Evolutionary conservation across 2,113 vertebrate genomes (phyloP).

Genomic region (Pteropus alecto): DNA sequence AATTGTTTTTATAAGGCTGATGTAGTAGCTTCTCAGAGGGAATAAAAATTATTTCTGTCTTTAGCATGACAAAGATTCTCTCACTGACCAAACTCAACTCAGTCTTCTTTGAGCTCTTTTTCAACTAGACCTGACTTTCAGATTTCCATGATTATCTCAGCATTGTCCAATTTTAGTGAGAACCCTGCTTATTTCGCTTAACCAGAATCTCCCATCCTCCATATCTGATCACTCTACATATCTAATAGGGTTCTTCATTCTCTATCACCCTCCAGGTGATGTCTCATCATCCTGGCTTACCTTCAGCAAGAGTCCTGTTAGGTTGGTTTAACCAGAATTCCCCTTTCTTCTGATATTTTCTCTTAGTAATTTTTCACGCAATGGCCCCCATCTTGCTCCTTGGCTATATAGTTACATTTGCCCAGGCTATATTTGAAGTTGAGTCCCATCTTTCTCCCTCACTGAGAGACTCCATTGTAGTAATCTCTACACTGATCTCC

Average conservation of each 20-base stretch:
- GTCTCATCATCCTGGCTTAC: not conserved
- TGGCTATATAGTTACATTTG: not conserved
- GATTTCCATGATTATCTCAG: not conserved
- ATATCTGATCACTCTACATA: not conserved
- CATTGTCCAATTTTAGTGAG: not conserved
- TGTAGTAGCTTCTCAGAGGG: not conserved
- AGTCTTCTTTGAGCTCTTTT: not conserved
- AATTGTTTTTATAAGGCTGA: not conserved
- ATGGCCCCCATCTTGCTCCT: not conserved
- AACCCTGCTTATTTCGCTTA: not conserved
- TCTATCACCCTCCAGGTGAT: not conserved
- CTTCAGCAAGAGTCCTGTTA: not conserved
- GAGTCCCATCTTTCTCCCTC: not conserved
- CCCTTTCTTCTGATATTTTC: not conserved
- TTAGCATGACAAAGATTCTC: not conserved
- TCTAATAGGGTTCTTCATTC: not conserved
- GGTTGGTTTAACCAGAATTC: not conserved
- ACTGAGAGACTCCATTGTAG: not conserved
- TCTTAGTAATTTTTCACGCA: not conserved
- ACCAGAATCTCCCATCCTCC: not conserved
- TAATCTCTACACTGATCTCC: not conserved
- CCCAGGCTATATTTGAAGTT: not conserved
- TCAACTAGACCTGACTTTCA: not conserved
- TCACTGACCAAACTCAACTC: not conserved
- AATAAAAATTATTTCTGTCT: not conserved